phyloP scores from a whole-genome alignment of 64 coral and sea anemone genomes.

The Anthopleura sola region DNA sequence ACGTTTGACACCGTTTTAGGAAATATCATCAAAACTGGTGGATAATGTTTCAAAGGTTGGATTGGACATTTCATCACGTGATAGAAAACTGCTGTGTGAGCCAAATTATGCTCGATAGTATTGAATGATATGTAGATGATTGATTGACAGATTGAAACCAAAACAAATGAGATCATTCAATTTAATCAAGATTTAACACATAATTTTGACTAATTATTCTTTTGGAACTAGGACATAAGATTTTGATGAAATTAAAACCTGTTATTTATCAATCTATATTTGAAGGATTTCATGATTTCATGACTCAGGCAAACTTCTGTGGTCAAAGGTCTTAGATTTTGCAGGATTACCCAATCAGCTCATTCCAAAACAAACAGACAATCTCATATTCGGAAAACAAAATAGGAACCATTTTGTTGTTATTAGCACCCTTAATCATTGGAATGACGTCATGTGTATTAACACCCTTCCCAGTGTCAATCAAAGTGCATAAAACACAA shows the following conservation, averaged over 20 bases:
- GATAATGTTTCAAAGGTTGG: conserved; percentile 4
- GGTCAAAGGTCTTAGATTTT: neutral
- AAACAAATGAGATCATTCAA: neutral
- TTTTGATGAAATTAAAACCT: too few species aligned
- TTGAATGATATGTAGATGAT: neutral
- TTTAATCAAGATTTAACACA: neutral
- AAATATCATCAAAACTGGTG: neutral
- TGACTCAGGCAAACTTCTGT: neutral
- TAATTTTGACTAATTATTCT: neutral
- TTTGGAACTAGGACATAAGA: neutral
- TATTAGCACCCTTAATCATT: neutral
- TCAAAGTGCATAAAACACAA: neutral
- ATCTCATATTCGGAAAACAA: neutral
- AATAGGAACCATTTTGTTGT: neutral
- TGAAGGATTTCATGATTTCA: neutral
- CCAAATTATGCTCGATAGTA: neutral
- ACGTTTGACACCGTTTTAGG: neutral
- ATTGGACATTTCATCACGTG: neutral
- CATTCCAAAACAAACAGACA: neutral
- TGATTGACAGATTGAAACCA: neutral
- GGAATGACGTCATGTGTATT: neutral
- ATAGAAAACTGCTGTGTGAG: neutral
- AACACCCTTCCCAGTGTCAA: neutral
- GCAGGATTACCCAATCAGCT: neutral
- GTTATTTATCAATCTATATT: neutral